Base-by-base conservation (phyloP, 2,888 invertebrate species). In the Agelastica alni region DNA sequence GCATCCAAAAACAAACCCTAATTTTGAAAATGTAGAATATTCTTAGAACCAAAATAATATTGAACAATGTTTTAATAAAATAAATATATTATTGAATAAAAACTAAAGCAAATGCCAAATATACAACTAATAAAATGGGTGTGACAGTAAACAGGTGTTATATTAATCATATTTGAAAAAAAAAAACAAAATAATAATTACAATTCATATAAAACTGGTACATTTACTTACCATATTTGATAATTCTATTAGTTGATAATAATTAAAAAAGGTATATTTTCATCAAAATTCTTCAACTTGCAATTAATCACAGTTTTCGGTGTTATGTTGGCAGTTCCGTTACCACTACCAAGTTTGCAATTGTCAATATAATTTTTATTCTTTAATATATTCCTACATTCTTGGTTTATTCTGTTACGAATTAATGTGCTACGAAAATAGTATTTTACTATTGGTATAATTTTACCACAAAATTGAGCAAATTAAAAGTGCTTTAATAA, bases 71-170 rank as follows among this genome's bases (percentile, higher is more conserved):
- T n/a, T n/a, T n/a, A n/a, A n/a, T n/a, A n/a, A n/a, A 6, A 16
- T 36, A 17, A 16, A 16, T 36, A 26, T 26, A 13, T 26, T 26
- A 26, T 26, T 26, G 6, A 1, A 26, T 26, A 26, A 9, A 26
- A n/a, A n/a, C n/a, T n/a, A n/a, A n/a, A 4, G 41, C 13, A 37
- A 48, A 26, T 48, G 17, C 41, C 31, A 32, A 48, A 49, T 32
- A 47, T 37, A 22, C 46, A 47, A 47, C 30, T 28, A 49, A 49
- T 49, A 39, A 49, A 49, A 49, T 49, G 49, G 49, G 49, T 49
- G 49, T 49, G 49, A 49, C 49, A 49, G 20, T 49, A 49, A 20
- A 42, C 39, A 42, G 41, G 49, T 41, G 41, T 13, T 31, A 49
- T 34, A 32, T 45, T 13, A 45, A 28, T 47, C 37, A 37, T 26